phyloP scores from a whole-genome alignment of 2,113 vertebrate species.

The Chloebia gouldiae region DNA sequence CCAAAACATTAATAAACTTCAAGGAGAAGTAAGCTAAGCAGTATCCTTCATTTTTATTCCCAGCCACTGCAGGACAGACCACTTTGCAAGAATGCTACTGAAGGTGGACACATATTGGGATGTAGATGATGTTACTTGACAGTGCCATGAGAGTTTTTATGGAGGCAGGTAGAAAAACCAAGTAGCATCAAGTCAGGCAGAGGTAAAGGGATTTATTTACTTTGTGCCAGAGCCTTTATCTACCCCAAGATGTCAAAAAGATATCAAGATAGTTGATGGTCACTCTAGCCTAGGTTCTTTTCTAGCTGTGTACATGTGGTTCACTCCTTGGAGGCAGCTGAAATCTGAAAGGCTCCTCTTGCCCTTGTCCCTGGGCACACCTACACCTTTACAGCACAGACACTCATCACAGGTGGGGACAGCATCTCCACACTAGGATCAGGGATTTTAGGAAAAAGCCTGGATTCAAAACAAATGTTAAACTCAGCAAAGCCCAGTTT shows the following conservation, averaged over 20 bases:
- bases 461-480: background rate
- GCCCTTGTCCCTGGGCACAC: background rate
- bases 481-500: background rate
- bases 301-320: fast-evolving
- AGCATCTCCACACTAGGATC: background rate
- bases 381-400: background rate
- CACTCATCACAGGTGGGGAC: background rate
- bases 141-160: background rate
- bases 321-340: background rate
- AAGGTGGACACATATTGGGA: background rate
- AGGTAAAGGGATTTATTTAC: background rate
- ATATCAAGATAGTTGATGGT: background rate
- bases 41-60: background rate
- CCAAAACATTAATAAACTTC: background rate
- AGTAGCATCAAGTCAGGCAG: background rate
- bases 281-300: background rate
- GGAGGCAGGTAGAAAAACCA: background rate
- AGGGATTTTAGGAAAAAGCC: background rate
- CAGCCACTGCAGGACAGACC: background rate
- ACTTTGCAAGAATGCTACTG: background rate
- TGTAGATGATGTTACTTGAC: background rate
- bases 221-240: background rate
- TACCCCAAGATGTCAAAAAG: background rate
- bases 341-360: background rate
- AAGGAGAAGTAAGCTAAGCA: background rate